Evolutionary conservation across 2,113 vertebrate species (phyloP).

Genomic region (Natator depressus): DNA sequence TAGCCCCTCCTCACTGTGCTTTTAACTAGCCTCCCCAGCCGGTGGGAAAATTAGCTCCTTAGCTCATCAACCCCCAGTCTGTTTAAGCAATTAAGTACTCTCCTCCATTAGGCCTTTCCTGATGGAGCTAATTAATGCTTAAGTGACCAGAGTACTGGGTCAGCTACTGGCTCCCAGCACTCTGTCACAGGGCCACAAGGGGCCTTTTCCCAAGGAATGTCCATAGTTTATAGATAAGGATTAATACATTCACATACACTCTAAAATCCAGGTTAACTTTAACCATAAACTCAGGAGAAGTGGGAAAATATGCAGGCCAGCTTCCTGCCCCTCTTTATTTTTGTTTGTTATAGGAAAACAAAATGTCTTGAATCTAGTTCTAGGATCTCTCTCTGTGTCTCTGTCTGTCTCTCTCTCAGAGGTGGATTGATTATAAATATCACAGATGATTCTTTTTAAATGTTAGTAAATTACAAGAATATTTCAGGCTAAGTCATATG

Average conservation of each 20-base stretch:
- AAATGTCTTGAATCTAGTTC: background rate
- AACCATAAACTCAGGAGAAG: background rate
- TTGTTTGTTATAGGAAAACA: background rate
- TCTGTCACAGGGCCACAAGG: background rate
- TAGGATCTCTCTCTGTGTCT: background rate
- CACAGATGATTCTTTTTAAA: background rate
- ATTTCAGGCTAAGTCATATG: background rate
- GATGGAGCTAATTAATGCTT: background rate
- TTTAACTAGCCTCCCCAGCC: background rate
- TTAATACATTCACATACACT: background rate
- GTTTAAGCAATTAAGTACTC: background rate
- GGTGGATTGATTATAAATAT: background rate
- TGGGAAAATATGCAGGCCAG: background rate
- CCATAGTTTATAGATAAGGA: rapidly evolving
- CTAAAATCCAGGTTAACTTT: background rate
- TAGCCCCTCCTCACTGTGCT: background rate
- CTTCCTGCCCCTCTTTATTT: background rate
- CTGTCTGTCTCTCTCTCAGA: background rate
- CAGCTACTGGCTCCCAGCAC: background rate
- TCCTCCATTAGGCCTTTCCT: too few species aligned
- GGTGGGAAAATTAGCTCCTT: background rate
- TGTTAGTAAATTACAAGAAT: background rate
- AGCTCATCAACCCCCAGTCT: background rate
- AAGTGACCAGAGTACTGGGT: background rate
- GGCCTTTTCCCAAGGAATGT: background rate